Evolutionary conservation across 2,888 invertebrate species (phyloP), one percentile per base, ranked within the genome.

Genomic region (Diaphora mendica): DNA sequence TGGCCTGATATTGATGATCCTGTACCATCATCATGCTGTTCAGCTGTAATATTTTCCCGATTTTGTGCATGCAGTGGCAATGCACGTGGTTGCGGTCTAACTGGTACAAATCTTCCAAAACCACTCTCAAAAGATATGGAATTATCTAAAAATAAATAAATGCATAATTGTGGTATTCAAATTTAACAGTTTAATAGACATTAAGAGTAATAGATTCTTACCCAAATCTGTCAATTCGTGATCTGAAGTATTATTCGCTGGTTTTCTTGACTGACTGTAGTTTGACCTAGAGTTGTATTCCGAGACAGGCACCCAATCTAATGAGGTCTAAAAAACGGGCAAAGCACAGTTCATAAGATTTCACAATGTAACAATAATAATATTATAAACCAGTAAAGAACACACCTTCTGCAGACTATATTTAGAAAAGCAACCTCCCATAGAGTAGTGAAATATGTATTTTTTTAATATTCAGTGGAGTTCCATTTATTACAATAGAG

Each of bases 301-400:
- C 64, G 96, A 95, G 68, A 96, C 96, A 71, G 96, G 96, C 78
- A 96, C 94, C 96, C 96, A 96, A 89, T 96, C 96, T 86, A 96
- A 89, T 80, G 96, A 94, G 76, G 95, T 94, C 96, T 96, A 91
- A 88, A 48, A n/a, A 95, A 94, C 75, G 30, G 39, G 20, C 75
- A 69, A 42, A 77, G 75, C 77, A 75, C 77, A 76, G 74, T 67
- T 48, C 64, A 42, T 64, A 78, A 48, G 35, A 74, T 30, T 73
- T 76, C 76, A 74, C 72, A 80, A 77, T 66, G 51, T 62, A 30
- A 70, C 62, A 30, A 42, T 44, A 79, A 77, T 82, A 77, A 68
- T 72, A 68, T 64, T 55, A 42, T 17, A 48, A 71, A 75, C 30
- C 39, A 55, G 68, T 73, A 17, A 51, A 71, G 68, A 77, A n/a